Base-by-base conservation (phyloP, 2,888 invertebrate genomes). In the Carcina quercana region DNA sequence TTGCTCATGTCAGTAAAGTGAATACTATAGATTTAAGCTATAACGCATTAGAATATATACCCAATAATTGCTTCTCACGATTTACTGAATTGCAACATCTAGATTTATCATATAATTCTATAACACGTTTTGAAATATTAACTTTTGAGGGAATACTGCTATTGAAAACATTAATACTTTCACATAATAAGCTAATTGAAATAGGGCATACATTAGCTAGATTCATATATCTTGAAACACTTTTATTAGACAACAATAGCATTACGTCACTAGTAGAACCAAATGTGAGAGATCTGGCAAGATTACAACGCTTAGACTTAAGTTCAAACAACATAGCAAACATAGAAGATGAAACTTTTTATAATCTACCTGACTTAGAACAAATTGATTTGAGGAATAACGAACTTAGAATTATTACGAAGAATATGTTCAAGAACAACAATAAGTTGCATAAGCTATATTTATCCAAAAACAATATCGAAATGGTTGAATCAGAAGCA, bases 81-180 rank as follows among this genome's bases (percentile, higher is more conserved):
- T 37, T 37, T 17, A 24, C 14, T 11, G 28, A 42, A 20, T 22
- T 45, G 8, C 10, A 40, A 13, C 24, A 38, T 26, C 37, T 45
- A 14, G 33, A 45, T 31, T n/a, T 45, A 13, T 45, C 45, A 0
- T 13, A 45, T 20, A 45, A 45, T 27, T 24, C 24, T 3, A 39
- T 45, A n/a, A 30, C 26, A 5, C 30, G 19, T 25, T 30, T 45
- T 5, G 34, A 28, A 12, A 30, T 40, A 8, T 25, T 36, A 5
- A 41, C 39, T n/a, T 45, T 45, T 32, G 43, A 43, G 32, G 43
- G 45, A 5, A 15, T 43, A 7, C 13, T 37, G 2, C 26, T 25
- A 15, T 30, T 45, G 15, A 20, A 35, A 17, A 35, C 38, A n/a
- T 32, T 45, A 3, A 13, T 34, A 13, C 13, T 43, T 15, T 37